A percentile compares a stretch with the other conserved stretches of the same genome.
These are phyloP conservation scores for Condylostylus longicornis DNA, from an alignment of 1,140 invertebrate species.

Conservation along the genomic window DNA sequence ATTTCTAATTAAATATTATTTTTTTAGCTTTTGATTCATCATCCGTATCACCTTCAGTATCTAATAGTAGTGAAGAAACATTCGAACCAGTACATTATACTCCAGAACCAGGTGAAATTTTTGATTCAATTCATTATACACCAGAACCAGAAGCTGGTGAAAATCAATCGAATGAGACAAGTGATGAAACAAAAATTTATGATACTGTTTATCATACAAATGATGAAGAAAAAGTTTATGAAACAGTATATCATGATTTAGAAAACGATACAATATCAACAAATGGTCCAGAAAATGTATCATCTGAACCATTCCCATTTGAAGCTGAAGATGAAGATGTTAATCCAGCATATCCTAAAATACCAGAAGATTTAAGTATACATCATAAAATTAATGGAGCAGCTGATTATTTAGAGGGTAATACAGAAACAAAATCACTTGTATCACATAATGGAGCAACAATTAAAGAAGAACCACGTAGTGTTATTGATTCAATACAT, in stretches of 20 bases:
- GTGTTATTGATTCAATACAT: constrained; percentile 3
- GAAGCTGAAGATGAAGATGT: constrained; percentile 19
- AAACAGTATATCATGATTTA: neutral
- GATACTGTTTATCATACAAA: neutral
- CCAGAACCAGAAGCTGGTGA: too few relatives aligned
- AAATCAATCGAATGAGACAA: neutral
- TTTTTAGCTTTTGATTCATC: too few relatives aligned
- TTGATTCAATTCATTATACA: too few relatives aligned
- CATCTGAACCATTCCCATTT: constrained; percentile 10
- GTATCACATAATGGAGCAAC: constrained; percentile 13
- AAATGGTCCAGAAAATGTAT: constrained; percentile 6
- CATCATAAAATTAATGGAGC: constrained; percentile 23
- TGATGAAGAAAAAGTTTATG: neutral
- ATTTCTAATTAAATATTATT: too few relatives aligned
- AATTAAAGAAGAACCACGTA: constrained; percentile 10
- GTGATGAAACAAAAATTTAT: neutral
- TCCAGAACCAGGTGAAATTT: too few relatives aligned
- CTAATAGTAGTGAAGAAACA: too few relatives aligned
- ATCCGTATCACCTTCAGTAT: too few relatives aligned
- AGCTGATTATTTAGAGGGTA: constrained; percentile 18
- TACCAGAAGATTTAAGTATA: constrained; percentile 27
- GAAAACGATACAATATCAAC: neutral
- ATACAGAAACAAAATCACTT: constrained; percentile 15
- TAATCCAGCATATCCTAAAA: constrained; percentile 27
- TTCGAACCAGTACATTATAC: too few relatives aligned